Evolutionary conservation across 2,113 vertebrate species (phyloP).

Genomic region (Oryzias curvinotus): DNA sequence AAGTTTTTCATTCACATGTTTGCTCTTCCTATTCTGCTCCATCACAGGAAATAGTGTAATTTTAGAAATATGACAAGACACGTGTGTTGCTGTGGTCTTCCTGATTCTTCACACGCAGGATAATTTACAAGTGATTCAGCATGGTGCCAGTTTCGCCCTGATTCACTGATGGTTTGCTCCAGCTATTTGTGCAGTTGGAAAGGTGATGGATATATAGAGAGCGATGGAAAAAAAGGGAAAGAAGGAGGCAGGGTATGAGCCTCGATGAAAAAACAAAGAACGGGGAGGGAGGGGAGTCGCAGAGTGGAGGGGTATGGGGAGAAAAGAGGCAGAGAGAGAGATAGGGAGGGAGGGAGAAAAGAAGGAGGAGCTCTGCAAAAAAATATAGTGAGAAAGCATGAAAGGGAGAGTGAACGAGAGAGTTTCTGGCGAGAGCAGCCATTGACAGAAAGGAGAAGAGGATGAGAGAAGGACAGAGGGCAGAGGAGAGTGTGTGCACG

Average conservation of each 20-base stretch:
- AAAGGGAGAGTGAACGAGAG: slow-evolving; percentile 45
- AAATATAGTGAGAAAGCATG: slow-evolving; percentile 33
- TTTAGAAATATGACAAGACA: slow-evolving; percentile 32
- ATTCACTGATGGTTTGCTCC: slow-evolving; percentile 43
- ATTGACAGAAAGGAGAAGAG: slow-evolving; percentile 39
- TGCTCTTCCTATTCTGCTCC: neutral
- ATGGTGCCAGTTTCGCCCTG: slow-evolving; percentile 50
- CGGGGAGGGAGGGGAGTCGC: slow-evolving; percentile 16
- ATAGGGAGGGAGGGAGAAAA: slow-evolving; percentile 12
- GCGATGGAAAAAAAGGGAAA: slow-evolving; percentile 8
- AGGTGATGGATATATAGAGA: slow-evolving; percentile 20
- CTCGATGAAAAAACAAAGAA: slow-evolving; percentile 40
- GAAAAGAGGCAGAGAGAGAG: slow-evolving; percentile 8
- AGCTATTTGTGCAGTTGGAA: slow-evolving; percentile 28
- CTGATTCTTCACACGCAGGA: slow-evolving; percentile 43
- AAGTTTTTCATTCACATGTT: slow-evolving; percentile 13
- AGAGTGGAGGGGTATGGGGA: slow-evolving; percentile 23
- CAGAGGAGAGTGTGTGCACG: slow-evolving; percentile 24
- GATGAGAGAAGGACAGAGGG: slow-evolving; percentile 54
- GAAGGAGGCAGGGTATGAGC: slow-evolving; percentile 35
- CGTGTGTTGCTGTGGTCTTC: slow-evolving; percentile 28
- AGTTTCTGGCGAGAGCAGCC: slow-evolving; percentile 40
- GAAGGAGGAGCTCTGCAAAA: slow-evolving; percentile 39
- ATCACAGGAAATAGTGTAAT: slow-evolving; percentile 24
- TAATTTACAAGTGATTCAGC: slow-evolving; percentile 58